phyloP scores from a whole-genome alignment of 1,140 invertebrate species.

The Dolichoris vasculosae region DNA sequence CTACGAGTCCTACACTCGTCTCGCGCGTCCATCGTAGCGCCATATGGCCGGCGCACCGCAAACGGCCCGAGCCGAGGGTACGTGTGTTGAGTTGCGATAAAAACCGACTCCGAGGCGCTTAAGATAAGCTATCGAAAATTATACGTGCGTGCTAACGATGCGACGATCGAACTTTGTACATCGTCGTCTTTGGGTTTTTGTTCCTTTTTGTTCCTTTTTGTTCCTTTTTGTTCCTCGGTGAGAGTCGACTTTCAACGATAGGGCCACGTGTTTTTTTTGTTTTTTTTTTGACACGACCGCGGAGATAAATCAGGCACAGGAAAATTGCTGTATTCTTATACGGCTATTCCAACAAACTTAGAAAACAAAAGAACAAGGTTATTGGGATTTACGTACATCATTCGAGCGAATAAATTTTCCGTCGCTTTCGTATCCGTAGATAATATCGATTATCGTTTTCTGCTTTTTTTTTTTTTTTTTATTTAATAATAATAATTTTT shows the following conservation, averaged over 20 bases:
- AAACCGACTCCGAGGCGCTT: conserved; percentile 47
- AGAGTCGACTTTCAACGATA: conserved; percentile 51
- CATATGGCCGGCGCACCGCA: conserved; percentile 64
- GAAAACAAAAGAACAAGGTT: no score
- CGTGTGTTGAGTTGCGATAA: conserved; percentile 36
- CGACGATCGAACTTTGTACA: conserved; percentile 8
- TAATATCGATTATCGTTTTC: no score
- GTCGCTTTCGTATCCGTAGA: neutral
- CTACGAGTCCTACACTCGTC: conserved; percentile 41
- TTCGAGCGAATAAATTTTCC: neutral
- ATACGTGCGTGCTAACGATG: neutral
- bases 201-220: no score
- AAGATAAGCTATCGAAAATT: conserved; percentile 58
- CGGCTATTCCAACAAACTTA: neutral
- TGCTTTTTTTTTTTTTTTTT: no score
- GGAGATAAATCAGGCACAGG: neutral
- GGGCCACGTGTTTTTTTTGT: neutral
- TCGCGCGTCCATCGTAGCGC: conserved; percentile 53
- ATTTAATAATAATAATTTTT: no score
- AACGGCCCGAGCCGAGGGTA: neutral
- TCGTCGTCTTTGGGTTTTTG: conserved; percentile 51
- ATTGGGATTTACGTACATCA: neutral
- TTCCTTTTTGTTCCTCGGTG: conserved; percentile 39
- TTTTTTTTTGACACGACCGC: neutral
- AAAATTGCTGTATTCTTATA: neutral